Percentiles rank a stretch among this genome's conserved stretches.
Conservation (phyloP, 2,888 invertebrate genomes). For the Drepanosiphum platanoidis region DNA sequence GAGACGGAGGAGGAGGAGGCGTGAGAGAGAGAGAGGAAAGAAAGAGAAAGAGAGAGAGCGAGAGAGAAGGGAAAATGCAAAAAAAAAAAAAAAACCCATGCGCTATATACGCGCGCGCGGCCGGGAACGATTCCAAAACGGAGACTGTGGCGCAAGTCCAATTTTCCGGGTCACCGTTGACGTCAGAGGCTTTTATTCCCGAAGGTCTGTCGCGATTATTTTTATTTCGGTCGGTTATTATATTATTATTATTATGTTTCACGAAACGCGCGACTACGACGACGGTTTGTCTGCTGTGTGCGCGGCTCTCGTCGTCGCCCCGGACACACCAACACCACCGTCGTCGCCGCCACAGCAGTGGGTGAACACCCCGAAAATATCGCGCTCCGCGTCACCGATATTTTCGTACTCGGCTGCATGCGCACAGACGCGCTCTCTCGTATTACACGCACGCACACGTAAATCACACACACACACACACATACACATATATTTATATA, state of each 20-base stretch:
- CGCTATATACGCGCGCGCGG: neutral
- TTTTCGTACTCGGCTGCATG: conserved; percentile 22
- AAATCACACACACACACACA: no score
- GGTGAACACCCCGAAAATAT: conserved; percentile 28
- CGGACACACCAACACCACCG: no score
- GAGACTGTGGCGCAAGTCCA: conserved; percentile 59
- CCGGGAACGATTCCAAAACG: conserved; percentile 56
- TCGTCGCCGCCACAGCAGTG: neutral
- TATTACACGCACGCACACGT: neutral
- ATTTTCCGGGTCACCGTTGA: conserved; percentile 60
- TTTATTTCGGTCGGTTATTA: conserved; percentile 21
- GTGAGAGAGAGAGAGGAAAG: neutral
- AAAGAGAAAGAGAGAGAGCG: neutral
- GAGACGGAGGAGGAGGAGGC: neutral
- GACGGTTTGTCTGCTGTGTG: conserved; percentile 52
- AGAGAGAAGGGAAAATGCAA: neutral
- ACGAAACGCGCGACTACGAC: conserved; percentile 18
- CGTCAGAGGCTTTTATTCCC: conserved; percentile 61
- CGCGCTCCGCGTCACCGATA: conserved; percentile 54
- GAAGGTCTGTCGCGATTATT: conserved; percentile 58
- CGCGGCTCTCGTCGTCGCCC: neutral
- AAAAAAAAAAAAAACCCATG: neutral
- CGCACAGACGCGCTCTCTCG: neutral
- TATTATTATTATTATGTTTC: neutral
- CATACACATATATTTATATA: no score